Evolutionary conservation across 2,888 invertebrate species (phyloP).

Genomic region (Barypeithes pellucidus): DNA sequence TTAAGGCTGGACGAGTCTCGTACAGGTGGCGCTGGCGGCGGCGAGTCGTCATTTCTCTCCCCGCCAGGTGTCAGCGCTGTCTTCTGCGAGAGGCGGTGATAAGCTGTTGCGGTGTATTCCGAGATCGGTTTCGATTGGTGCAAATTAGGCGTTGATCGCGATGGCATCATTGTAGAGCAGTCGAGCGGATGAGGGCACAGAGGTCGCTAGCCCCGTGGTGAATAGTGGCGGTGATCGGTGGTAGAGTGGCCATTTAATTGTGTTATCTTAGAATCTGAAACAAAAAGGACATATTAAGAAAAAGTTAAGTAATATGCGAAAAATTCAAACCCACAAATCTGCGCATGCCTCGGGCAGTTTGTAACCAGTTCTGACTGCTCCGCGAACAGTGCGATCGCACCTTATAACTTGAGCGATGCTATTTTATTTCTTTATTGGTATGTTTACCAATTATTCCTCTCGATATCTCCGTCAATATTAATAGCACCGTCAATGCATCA

Average conservation of each 20-base stretch:
- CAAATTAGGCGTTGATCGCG: slow-evolving; percentile 71
- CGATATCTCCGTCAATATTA: neutral
- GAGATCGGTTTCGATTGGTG: slow-evolving; percentile 56
- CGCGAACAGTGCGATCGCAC: no score
- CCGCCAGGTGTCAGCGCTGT: slow-evolving; percentile 59
- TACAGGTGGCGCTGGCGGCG: slow-evolving; percentile 77
- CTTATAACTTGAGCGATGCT: no score
- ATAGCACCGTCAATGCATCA: neutral
- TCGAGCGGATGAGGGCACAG: slow-evolving; percentile 5
- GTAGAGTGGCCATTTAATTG: slow-evolving; percentile 18
- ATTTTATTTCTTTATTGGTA: neutral
- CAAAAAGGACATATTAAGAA: neutral
- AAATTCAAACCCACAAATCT: no score
- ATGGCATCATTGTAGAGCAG: slow-evolving; percentile 69
- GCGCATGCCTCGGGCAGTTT: no score
- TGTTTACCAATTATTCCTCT: no score
- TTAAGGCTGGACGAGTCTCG: slow-evolving; percentile 78
- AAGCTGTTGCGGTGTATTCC: slow-evolving; percentile 27
- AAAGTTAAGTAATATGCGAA: no score
- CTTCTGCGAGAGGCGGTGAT: slow-evolving; percentile 38
- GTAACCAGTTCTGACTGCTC: no score
- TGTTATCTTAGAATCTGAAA: slow-evolving; percentile 11
- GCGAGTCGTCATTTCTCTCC: slow-evolving; percentile 72
- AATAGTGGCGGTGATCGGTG: slow-evolving; percentile 5
- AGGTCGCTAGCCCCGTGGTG: slow-evolving; percentile 15